These are phyloP conservation scores for Zapornia atra DNA, from an alignment of 2,113 vertebrate genomes.

Conservation along the genomic window DNA sequence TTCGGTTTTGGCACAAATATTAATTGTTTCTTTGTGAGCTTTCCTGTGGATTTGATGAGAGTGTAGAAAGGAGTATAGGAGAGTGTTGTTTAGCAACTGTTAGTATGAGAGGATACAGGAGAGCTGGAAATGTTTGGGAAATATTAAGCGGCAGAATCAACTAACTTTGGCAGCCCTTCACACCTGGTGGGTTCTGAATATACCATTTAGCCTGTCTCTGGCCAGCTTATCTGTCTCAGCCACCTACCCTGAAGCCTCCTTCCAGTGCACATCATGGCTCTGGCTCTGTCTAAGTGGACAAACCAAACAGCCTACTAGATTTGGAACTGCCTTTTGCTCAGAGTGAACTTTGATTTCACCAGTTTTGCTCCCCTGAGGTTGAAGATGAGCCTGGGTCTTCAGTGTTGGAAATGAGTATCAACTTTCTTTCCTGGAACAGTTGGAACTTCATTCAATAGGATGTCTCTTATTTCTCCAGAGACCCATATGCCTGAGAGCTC, in stretches of 20 bases:
- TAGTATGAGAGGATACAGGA: background rate
- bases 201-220: background rate
- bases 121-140: background rate
- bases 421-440: background rate
- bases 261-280: background rate
- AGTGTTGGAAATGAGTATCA: background rate
- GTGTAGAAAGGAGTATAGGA: background rate
- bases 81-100: rapidly evolving
- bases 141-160: background rate
- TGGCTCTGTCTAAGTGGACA: background rate
- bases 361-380: background rate
- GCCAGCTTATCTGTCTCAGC: background rate
- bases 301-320: background rate
- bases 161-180: background rate
- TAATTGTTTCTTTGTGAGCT: background rate
- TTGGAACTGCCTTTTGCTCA: background rate
- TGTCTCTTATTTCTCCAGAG: background rate
- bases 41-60: background rate
- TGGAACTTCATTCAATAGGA: background rate
- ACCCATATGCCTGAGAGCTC: background rate
- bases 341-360: background rate
- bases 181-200: rapidly evolving
- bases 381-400: background rate
- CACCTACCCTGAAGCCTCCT: background rate
- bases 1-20: background rate